Conservation (phyloP, 2,888 invertebrate genomes). For the Crossocerus cetratus region DNA sequence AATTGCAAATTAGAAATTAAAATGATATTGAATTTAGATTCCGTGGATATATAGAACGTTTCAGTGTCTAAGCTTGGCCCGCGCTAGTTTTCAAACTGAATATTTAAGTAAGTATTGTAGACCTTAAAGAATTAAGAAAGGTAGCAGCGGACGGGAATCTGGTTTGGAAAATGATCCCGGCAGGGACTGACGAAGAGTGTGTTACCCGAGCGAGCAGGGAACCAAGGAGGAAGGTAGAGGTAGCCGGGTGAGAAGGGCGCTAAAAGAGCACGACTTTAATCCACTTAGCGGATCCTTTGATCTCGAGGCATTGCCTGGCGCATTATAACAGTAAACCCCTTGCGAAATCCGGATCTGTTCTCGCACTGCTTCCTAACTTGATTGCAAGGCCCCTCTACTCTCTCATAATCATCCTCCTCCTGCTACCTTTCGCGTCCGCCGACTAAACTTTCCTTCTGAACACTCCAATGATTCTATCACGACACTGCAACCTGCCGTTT, state of each 20-base stretch:
- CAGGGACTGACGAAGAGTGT: neutral
- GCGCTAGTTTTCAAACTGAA: too few species aligned
- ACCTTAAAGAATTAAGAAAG: neutral
- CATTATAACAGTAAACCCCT: conserved; percentile 33
- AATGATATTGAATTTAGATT: too few species aligned
- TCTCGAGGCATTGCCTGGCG: conserved; percentile 11
- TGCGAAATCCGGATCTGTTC: conserved; percentile 54
- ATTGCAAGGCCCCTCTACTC: conserved; percentile 23
- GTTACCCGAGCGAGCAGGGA: neutral
- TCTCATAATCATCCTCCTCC: too few species aligned
- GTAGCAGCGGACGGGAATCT: neutral
- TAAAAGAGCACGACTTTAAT: conserved; percentile 50
- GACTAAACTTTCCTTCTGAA: too few species aligned
- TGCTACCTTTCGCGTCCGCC: too few species aligned
- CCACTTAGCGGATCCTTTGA: conserved; percentile 56
- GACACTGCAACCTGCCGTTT: neutral
- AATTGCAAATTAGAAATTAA: too few species aligned
- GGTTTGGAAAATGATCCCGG: neutral
- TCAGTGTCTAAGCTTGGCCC: too few species aligned
- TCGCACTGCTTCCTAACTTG: conserved; percentile 28
- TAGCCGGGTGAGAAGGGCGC: neutral
- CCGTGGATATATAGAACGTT: too few species aligned
- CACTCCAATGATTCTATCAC: too few species aligned
- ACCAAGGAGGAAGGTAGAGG: conserved; percentile 37
- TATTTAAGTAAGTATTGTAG: too few species aligned